Percentiles rank a stretch among this genome's conserved stretches.
Evolutionary conservation across 2,797 vertebrate genomes (phyloP).

Genomic region (Schizopygopsis pylzovi): DNA sequence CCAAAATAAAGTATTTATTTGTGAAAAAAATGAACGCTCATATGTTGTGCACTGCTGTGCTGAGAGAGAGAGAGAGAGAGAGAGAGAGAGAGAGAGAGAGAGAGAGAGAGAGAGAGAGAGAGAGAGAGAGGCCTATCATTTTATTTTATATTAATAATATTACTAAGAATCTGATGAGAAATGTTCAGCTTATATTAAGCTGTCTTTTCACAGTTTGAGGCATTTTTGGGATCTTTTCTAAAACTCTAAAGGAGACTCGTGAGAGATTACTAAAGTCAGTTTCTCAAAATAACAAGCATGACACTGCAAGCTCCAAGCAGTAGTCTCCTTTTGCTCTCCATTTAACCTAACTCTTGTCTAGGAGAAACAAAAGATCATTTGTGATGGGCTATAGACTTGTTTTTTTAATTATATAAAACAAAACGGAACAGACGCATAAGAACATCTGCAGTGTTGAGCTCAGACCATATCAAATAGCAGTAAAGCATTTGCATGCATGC

Average conservation of each 20-base stretch:
- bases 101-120: too few relatives aligned
- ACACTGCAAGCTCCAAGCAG: not conserved
- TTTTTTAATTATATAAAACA: not conserved
- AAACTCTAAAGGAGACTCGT: not conserved
- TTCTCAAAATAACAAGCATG: not conserved
- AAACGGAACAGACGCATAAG: not conserved
- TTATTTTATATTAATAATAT: too few relatives aligned
- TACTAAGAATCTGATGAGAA: too few relatives aligned
- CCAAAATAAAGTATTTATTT: not conserved
- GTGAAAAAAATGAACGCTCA: not conserved
- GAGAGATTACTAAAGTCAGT: not conserved
- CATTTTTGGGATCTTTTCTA: not conserved
- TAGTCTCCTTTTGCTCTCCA: not conserved
- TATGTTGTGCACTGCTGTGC: not conserved
- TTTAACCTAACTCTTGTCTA: not conserved
- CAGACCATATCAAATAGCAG: not conserved
- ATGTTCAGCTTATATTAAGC: too few relatives aligned
- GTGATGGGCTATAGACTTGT: not conserved
- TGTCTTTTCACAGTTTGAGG: too few relatives aligned
- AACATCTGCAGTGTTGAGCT: slow-evolving; percentile 7
- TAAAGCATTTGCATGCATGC: not conserved
- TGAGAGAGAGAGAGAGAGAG: not conserved
- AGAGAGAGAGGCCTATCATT: not conserved
- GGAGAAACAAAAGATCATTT: not conserved
- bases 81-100: not conserved